Percentiles rank a stretch among this genome's conserved stretches.
These are phyloP conservation scores for Pteruthius melanotis DNA, from an alignment of 2,113 vertebrate genomes.

Conservation along the genomic window DNA sequence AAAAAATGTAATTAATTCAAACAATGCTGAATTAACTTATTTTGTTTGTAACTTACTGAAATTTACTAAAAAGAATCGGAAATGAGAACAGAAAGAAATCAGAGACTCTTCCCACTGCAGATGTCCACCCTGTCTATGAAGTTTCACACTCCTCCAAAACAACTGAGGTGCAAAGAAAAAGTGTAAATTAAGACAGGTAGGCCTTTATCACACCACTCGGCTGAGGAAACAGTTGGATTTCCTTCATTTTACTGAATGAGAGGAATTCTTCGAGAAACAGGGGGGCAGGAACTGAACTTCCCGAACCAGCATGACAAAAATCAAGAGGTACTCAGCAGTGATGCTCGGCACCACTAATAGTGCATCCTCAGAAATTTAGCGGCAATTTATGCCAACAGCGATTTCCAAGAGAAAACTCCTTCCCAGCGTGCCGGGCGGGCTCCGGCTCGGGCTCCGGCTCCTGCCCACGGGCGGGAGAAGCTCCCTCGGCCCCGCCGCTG, in stretches of 20 bases:
- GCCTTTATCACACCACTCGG: background rate
- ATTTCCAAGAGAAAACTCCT: background rate
- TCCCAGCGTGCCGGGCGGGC: accelerated
- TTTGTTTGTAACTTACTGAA: background rate
- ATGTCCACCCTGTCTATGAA: background rate
- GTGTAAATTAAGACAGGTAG: background rate
- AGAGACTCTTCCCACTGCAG: background rate
- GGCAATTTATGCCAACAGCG: background rate
- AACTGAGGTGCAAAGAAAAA: background rate
- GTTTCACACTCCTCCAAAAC: background rate
- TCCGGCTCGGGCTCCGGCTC: background rate
- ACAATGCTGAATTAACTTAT: background rate
- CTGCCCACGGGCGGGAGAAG: no score
- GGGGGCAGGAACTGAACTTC: accelerated
- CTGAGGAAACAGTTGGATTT: background rate
- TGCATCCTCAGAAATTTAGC: background rate
- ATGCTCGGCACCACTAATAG: background rate
- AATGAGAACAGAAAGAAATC: background rate
- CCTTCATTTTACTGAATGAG: background rate
- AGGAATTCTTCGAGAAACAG: background rate
- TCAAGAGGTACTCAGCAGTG: accelerated
- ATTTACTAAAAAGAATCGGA: background rate
- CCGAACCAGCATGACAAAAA: accelerated
- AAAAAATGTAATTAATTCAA: background rate
- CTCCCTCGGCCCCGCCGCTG: background rate